These are phyloP conservation scores for Dipodomys spectabilis DNA, from an alignment of 2,113 vertebrate genomes.

Conservation along the genomic window DNA sequence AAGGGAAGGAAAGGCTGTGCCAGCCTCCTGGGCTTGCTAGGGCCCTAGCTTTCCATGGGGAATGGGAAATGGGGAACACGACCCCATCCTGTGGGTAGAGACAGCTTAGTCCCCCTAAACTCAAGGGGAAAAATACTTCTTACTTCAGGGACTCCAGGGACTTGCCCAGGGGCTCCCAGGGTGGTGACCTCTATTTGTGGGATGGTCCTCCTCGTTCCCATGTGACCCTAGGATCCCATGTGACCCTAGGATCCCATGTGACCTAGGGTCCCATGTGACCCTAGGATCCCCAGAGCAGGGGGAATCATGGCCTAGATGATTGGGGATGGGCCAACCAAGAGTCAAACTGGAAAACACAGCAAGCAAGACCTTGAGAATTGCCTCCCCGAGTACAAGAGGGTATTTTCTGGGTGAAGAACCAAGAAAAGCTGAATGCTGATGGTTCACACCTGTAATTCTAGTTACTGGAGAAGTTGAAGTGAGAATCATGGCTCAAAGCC, in stretches of 20 bases:
- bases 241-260: neutral
- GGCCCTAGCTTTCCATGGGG: accelerated
- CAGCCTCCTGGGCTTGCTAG: neutral
- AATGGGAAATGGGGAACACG: neutral
- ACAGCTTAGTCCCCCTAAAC: too few relatives aligned
- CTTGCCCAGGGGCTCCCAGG: neutral
- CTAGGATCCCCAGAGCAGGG: constrained; percentile 6
- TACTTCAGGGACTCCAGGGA: neutral
- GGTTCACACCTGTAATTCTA: too few relatives aligned
- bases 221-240: neutral
- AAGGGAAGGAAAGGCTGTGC: neutral
- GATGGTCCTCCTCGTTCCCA: neutral
- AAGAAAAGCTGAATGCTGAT: neutral
- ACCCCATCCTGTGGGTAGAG: neutral
- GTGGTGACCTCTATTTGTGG: neutral
- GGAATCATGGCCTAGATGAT: constrained; percentile 67
- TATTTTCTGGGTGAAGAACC: neutral
- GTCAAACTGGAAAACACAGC: constrained; percentile 75
- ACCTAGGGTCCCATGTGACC: neutral
- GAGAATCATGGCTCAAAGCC: too few relatives aligned
- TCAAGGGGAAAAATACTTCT: neutral
- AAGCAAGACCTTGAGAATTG: constrained; percentile 25
- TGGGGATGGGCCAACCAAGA: constrained; percentile 43
- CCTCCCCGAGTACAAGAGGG: neutral
- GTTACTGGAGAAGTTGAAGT: too few relatives aligned